Evolutionary conservation across 2,797 vertebrate genomes (phyloP), one percentile per base, ranked within the genome.

Genomic region (Anguilla anguilla): DNA sequence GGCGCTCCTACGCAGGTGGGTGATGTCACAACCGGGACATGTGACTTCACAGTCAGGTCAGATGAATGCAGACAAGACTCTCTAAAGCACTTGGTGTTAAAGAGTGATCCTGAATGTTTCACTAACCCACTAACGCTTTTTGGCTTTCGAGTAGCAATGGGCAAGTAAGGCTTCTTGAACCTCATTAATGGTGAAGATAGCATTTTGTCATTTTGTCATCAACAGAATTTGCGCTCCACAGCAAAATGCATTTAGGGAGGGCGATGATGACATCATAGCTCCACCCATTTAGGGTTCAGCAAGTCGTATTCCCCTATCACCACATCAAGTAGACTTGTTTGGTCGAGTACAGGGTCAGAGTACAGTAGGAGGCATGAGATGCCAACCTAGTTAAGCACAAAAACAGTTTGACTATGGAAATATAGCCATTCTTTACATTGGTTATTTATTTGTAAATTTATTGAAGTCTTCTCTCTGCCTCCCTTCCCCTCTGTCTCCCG

Each of bases 1-100:
- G 92, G 55, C 90, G 86, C 88, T 90, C 90, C 53, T 88, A 64
- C 89, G 93, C 93, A 94, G 94, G 96, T 96, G 59, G 93, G 92
- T 88, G 39, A 82, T 15, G 86, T 86, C 2, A 28, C 72, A 17
- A 0, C 15, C 51, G 9, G 49, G 28, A 77, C 57, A 57, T 39
- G 49, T 51, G 22, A 53, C 43, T 43, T 43, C 43, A 43, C 43
- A 13, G 72, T 19, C 28, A 43, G 22, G 77, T 81, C 19, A 19
- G 35, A 43, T 19, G 77, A 81, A 13, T 49, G 17, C 35, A 81
- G 35, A 3, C 11, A 11, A 5, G 19, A 22, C 3, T 6, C 69
- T 82, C 85, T 86, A 0, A 39, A 88, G 43, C 81, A 6, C 35
- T 77, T n/a, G 15, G 64, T 69, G 25, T 28, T 46, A 28, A 28